Conservation (phyloP, 2,113 vertebrate species). For the Ctenomys sociabilis region DNA sequence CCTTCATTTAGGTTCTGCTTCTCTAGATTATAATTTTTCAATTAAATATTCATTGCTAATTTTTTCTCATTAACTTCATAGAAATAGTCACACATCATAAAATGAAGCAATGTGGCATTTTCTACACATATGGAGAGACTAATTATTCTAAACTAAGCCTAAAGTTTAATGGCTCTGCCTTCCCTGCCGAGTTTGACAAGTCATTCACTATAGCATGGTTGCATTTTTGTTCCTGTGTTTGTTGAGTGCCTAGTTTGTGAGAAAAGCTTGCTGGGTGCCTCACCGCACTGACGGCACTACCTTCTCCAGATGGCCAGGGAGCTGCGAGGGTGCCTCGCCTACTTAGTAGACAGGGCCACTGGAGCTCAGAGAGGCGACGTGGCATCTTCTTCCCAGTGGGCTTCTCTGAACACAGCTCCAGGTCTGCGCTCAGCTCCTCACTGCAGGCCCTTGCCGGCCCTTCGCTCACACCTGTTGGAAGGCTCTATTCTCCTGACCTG, state of each 20-base stretch:
- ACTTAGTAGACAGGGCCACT: background rate
- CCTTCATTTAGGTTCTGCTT: constrained; percentile 46
- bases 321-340: background rate
- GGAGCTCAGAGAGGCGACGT: background rate
- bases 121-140: constrained; percentile 38
- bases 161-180: constrained; percentile 44
- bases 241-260: constrained; percentile 14
- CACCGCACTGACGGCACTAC: background rate
- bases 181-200: background rate
- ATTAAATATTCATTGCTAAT: constrained; percentile 69
- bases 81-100: constrained; percentile 60
- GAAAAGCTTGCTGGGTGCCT: background rate
- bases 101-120: constrained; percentile 59
- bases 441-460: background rate
- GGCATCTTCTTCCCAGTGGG: background rate
- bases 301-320: background rate
- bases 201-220: background rate
- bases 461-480: background rate
- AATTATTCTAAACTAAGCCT: constrained; percentile 56
- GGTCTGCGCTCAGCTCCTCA: background rate
- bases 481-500: background rate
- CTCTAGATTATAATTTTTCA: constrained; percentile 63
- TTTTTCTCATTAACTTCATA: constrained; percentile 42
- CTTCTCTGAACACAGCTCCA: background rate
- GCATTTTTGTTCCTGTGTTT: constrained; percentile 12